These are phyloP conservation scores for Dynastes grantii DNA, from an alignment of 2,888 invertebrate species.

Conservation along the genomic window DNA sequence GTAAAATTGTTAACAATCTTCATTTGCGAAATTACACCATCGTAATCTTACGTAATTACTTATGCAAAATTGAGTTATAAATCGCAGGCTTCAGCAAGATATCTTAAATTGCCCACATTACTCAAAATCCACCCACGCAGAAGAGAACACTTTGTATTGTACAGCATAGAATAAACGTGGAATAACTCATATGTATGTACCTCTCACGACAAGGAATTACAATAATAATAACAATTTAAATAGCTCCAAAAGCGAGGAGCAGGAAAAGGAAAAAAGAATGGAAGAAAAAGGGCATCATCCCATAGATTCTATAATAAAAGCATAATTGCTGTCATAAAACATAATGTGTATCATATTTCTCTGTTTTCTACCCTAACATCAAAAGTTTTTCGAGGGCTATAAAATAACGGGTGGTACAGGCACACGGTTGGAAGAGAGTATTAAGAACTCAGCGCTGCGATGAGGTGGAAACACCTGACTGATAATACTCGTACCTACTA, in stretches of 20 bases:
- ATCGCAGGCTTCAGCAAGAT: neutral
- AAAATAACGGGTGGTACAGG: conserved; percentile 41
- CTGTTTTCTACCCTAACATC: conserved; percentile 50
- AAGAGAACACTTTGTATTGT: no score
- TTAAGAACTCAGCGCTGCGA: conserved; percentile 22
- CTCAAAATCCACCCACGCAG: no score
- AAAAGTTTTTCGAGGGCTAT: conserved; percentile 44
- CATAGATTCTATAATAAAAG: conserved; percentile 38
- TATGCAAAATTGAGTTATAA: conserved; percentile 4
- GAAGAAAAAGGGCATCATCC: conserved; percentile 1
- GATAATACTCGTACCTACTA: conserved; percentile 58
- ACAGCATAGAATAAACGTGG: neutral
- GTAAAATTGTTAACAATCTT: conserved; percentile 6
- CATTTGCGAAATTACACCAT: neutral
- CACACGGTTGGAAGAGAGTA: conserved; percentile 7
- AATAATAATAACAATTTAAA: conserved; percentile 24
- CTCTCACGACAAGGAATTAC: conserved; percentile 12
- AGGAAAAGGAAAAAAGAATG: neutral
- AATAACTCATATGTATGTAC: neutral
- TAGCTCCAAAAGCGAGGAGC: neutral
- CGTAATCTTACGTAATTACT: neutral
- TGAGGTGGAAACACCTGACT: conserved; percentile 56
- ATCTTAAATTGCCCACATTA: neutral
- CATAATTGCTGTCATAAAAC: conserved; percentile 54
- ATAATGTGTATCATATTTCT: conserved; percentile 55